Evolutionary conservation across 2,113 vertebrate species (phyloP).

Genomic region (Hypocryptadius cinnamomeus): DNA sequence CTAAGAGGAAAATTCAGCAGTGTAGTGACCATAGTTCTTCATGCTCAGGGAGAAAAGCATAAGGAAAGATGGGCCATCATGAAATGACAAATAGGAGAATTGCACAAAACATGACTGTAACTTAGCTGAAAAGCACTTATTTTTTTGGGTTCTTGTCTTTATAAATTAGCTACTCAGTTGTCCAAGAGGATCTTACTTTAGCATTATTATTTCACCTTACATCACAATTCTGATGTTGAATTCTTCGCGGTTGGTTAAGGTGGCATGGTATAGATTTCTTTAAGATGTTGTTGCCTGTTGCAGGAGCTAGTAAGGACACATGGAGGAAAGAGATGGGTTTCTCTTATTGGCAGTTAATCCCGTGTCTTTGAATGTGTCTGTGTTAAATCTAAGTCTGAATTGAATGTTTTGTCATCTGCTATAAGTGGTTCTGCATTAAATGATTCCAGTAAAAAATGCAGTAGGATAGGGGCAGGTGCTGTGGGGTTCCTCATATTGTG

Average conservation of each 20-base stretch:
- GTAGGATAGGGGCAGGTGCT: background rate
- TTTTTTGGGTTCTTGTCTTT: background rate
- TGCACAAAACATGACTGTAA: background rate
- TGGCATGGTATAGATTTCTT: background rate
- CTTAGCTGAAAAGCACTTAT: background rate
- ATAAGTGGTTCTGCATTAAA: background rate
- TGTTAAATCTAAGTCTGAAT: background rate
- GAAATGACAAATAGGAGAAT: background rate
- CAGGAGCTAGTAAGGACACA: background rate
- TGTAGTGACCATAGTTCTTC: background rate
- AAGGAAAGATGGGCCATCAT: background rate
- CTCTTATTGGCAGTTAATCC: background rate
- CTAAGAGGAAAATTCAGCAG: background rate
- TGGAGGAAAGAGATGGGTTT: background rate
- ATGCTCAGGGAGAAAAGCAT: background rate
- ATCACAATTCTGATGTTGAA: background rate
- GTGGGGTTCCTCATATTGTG: background rate
- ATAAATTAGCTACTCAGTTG: background rate
- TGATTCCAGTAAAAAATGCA: background rate
- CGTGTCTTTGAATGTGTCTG: background rate
- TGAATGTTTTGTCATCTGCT: background rate
- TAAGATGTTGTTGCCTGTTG: background rate
- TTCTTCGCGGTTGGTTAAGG: background rate
- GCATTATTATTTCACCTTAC: background rate
- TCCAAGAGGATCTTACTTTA: background rate